Percentiles rank a stretch among this genome's conserved stretches.
phyloP scores from a whole-genome alignment of 2,113 vertebrate genomes.

The Ciconia stormi region DNA sequence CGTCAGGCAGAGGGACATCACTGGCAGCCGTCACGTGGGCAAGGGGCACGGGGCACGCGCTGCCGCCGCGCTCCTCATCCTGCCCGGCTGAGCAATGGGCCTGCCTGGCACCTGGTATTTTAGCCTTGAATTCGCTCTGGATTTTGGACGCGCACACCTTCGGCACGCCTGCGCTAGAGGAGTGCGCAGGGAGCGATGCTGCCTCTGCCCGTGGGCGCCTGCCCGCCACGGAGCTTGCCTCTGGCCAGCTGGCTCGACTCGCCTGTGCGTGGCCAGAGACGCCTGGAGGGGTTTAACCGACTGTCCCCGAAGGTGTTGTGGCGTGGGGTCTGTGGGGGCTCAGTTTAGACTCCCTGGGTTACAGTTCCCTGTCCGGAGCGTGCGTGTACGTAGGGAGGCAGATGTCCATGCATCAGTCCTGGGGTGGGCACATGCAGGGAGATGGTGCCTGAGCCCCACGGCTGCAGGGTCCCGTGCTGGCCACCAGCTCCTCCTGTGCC shows the following conservation, averaged over 20 bases:
- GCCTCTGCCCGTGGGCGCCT: accelerated
- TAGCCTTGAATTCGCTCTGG: not conserved
- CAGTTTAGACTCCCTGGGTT: not conserved
- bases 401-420: accelerated
- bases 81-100: accelerated
- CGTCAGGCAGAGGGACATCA: accelerated
- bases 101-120: too few relatives aligned
- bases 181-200: accelerated
- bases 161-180: accelerated
- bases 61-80: not conserved
- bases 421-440: accelerated
- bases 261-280: not conserved
- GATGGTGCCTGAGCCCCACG: not conserved
- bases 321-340: accelerated
- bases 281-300: not conserved
- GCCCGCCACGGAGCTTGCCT: not conserved
- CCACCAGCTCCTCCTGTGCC: not conserved
- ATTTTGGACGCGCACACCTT: accelerated
- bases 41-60: accelerated
- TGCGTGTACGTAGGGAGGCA: not conserved
- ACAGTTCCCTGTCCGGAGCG: not conserved
- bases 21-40: accelerated
- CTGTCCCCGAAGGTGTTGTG: not conserved
- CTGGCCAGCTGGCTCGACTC: not conserved
- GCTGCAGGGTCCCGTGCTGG: not conserved